Conservation (phyloP, 2,797 vertebrate genomes). For the Urophycis tenuis region DNA sequence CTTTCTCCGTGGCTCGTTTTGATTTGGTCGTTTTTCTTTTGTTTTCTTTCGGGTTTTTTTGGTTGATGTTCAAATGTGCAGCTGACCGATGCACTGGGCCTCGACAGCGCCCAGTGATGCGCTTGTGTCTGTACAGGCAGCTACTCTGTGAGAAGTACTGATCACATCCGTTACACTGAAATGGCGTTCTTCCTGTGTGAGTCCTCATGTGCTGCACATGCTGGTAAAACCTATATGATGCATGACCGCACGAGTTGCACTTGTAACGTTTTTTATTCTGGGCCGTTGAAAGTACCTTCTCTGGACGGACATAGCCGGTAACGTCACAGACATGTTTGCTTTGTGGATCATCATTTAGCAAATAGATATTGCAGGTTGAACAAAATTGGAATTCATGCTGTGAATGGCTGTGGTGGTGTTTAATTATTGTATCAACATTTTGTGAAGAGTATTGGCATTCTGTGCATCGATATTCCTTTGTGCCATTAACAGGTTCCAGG, state of each 20-base stretch:
- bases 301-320: background rate
- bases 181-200: constrained; percentile 65
- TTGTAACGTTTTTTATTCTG: constrained; percentile 22
- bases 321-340: constrained; percentile 52
- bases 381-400: constrained; percentile 55
- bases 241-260: constrained; percentile 57
- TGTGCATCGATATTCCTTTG: constrained; percentile 52
- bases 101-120: constrained; percentile 51
- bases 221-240: constrained; percentile 43
- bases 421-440: constrained; percentile 59
- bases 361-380: constrained; percentile 54
- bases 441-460: constrained; percentile 50
- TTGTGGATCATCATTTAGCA: constrained; percentile 36
- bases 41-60: too few relatives aligned
- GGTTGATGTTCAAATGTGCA: constrained; percentile 14
- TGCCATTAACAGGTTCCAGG: constrained; percentile 30
- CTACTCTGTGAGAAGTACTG: constrained; percentile 60
- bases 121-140: constrained; percentile 53
- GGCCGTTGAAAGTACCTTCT: background rate
- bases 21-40: background rate
- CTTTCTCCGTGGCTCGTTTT: constrained; percentile 11
- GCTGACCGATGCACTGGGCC: constrained; percentile 1
- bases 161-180: constrained; percentile 60
- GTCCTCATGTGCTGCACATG: constrained; percentile 58
- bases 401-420: constrained; percentile 64